Percentiles rank a stretch among this genome's conserved stretches.
phyloP scores from a whole-genome alignment of 2,888 invertebrate genomes.

The Torymus auratus region DNA sequence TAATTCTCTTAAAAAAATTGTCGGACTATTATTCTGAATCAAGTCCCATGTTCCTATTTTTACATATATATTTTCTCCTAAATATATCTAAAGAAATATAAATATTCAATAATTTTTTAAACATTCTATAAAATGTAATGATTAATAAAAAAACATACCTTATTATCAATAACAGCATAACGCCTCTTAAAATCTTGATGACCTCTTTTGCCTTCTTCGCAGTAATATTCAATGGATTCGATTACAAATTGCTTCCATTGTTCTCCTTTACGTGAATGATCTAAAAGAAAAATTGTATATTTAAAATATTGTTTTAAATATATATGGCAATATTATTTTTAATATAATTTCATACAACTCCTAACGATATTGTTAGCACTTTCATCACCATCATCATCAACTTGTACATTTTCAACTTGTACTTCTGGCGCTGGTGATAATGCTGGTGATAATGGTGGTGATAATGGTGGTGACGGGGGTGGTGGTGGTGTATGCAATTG shows the following conservation, averaged over 20 bases:
- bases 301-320: too few relatives aligned
- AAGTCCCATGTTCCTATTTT: neutral
- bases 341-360: too few relatives aligned
- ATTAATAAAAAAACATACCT: neutral
- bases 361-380: too few relatives aligned
- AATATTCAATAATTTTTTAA: too few relatives aligned
- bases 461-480: too few relatives aligned
- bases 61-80: neutral
- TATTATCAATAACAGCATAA: neutral
- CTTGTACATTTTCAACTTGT: too few relatives aligned
- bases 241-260: neutral
- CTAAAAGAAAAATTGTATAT: neutral
- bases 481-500: too few relatives aligned
- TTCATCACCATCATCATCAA: too few relatives aligned
- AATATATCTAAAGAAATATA: neutral
- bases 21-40: neutral
- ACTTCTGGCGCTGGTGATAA: too few relatives aligned
- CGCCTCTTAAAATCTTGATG: neutral
- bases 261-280: neutral
- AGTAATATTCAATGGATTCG: neutral
- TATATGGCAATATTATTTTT: too few relatives aligned
- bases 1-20: neutral
- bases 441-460: too few relatives aligned
- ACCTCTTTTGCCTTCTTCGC: neutral
- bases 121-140: neutral